Evolutionary conservation across 1,140 invertebrate species (phyloP), one percentile per base, ranked within the genome.

Genomic region (Pogonognathellus flavescens): DNA sequence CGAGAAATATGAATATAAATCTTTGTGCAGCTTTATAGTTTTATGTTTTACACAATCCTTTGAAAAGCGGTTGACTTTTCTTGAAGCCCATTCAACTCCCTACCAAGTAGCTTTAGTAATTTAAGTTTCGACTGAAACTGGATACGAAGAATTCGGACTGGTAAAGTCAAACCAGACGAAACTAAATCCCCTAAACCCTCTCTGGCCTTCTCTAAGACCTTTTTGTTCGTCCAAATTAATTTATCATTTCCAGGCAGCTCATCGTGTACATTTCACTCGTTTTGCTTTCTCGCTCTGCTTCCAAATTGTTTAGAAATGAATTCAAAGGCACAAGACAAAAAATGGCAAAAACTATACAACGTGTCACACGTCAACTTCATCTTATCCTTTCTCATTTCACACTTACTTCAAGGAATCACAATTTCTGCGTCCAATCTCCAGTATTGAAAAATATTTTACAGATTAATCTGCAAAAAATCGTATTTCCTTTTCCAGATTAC

Each of bases 131-230:
- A 9, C 53, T 57, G 53, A 14, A 57, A 57, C 53, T 57, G 11
- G 53, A 57, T 2, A 57, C 53, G 2, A 9, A 9, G n/a, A 57
- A 57, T 57, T 57, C n/a, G 11, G 3, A 13, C 9, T 57, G 2
- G 53, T 57, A 14, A 57, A 57, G 53, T 57, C n/a, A 57, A 57
- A 57, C 53, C n/a, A 57, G 53, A 57, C 53, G 53, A 57, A 57
- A 57, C 53, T 57, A n/a, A 57, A 57, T 57, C 53, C 53, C 53
- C 10, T 10, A 57, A 14, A 3, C 53, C 11, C 9, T n/a, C n/a
- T 57, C 53, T 57, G 11, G n/a, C n/a, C 9, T 57, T 14, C 53
- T 13, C 10, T 3, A n/a, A 57, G n/a, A 2, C n/a, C 53, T 57
- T 57, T n/a, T 57, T 14, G 2, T 57, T 57, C n/a, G 53, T 57